A percentile compares a stretch with the other conserved stretches of the same genome.
These are phyloP conservation scores for Chlamydotis undulata DNA, from an alignment of 2,113 vertebrate species.

Conservation along the genomic window DNA sequence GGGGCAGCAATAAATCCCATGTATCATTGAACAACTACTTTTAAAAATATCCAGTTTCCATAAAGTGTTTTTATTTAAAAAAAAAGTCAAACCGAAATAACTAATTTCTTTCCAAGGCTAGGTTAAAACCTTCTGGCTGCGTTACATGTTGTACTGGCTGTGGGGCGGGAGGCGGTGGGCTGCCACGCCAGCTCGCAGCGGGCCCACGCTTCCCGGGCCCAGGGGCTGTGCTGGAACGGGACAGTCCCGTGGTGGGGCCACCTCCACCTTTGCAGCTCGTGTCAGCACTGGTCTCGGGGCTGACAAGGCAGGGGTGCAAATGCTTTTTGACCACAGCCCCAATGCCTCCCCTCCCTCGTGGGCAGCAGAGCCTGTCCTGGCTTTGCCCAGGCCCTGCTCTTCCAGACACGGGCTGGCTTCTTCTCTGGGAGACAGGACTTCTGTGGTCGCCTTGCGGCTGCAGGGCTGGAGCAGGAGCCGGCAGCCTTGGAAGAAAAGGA, in stretches of 20 bases:
- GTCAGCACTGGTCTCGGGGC: fast-evolving
- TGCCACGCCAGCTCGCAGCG: fast-evolving
- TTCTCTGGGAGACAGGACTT: not conserved
- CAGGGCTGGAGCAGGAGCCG: not conserved
- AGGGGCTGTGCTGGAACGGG: fast-evolving
- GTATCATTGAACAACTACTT: not conserved
- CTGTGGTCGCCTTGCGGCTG: not conserved
- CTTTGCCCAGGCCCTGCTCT: not conserved
- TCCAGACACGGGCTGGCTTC: not conserved
- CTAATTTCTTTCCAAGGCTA: not conserved
- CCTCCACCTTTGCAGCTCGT: fast-evolving
- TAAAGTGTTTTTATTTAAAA: conserved; percentile 41
- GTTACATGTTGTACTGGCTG: not conserved
- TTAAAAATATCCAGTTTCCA: not conserved
- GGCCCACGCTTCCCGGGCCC: not conserved
- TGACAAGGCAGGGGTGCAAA: not conserved
- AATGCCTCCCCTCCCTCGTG: fast-evolving
- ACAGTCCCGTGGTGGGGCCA: fast-evolving
- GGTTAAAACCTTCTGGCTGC: not conserved
- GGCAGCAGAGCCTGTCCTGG: no score
- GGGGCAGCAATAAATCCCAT: not conserved
- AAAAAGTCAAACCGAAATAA: not conserved
- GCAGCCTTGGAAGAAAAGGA: not conserved
- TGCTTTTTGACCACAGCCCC: fast-evolving
- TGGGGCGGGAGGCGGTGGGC: not conserved